Evolutionary conservation across 2,888 invertebrate genomes (phyloP).

Genomic region (Ceriagrion tenellum): DNA sequence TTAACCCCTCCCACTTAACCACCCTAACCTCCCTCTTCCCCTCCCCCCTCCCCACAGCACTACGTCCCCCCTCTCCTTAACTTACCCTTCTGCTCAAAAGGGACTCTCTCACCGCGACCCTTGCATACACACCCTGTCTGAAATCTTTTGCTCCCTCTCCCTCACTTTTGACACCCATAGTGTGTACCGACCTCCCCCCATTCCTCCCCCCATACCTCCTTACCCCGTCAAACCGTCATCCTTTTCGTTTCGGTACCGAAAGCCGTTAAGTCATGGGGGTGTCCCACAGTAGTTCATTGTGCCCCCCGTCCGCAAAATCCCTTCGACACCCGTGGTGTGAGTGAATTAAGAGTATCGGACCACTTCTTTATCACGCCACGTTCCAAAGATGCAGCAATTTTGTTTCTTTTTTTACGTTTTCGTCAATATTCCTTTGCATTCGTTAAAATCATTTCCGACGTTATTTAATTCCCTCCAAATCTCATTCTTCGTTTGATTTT

Average conservation of each 20-base stretch:
- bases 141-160: not conserved
- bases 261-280: not conserved
- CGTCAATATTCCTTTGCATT: no score
- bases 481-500: no score
- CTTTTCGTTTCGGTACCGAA: not conserved
- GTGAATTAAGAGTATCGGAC: not conserved
- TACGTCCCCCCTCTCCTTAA: no score
- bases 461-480: no score
- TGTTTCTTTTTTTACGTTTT: no score
- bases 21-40: not conserved
- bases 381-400: not conserved
- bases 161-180: not conserved
- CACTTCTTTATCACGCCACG: not conserved
- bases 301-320: not conserved
- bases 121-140: not conserved
- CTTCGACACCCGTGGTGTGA: not conserved
- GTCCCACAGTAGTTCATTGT: not conserved
- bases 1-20: conserved; percentile 9
- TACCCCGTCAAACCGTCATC: not conserved
- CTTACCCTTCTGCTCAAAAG: not conserved
- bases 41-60: not conserved
- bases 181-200: not conserved
- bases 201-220: not conserved
- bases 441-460: no score
- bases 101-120: not conserved